Evolutionary conservation across 35 echinoderm and acorn worm species (phyloP).

Genomic region (Hemicentrotus pulcherrimus): DNA sequence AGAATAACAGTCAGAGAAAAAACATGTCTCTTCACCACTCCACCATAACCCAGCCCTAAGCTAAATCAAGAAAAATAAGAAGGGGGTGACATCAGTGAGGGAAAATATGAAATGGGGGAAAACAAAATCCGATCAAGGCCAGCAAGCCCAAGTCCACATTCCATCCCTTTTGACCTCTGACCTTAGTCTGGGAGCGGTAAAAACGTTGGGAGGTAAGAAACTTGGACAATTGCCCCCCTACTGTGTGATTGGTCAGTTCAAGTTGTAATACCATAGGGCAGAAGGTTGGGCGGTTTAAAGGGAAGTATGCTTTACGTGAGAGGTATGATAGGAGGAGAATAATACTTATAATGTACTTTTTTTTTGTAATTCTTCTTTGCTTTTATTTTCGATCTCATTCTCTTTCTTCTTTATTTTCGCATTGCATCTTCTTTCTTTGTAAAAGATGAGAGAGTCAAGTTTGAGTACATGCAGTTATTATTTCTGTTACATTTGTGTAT

Average conservation of each 20-base stretch:
- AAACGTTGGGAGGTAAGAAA: slow-evolving; percentile 17
- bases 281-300: background rate
- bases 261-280: background rate
- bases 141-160: slow-evolving; percentile 7
- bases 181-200: background rate
- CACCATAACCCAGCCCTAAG: background rate
- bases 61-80: background rate
- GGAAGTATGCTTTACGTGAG: background rate
- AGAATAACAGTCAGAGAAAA: background rate
- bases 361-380: too few species aligned
- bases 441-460: too few species aligned
- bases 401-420: too few species aligned
- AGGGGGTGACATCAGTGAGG: background rate
- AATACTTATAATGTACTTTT: too few species aligned
- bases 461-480: too few species aligned
- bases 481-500: too few species aligned
- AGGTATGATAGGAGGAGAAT: too few species aligned
- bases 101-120: background rate
- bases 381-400: too few species aligned
- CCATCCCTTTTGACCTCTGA: background rate
- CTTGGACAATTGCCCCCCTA: slow-evolving; percentile 30
- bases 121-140: slow-evolving; percentile 1
- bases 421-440: too few species aligned
- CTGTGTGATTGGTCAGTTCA: background rate
- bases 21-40: background rate